phyloP scores from a whole-genome alignment of 2,888 invertebrate genomes.

The Dendrolimus houi region DNA sequence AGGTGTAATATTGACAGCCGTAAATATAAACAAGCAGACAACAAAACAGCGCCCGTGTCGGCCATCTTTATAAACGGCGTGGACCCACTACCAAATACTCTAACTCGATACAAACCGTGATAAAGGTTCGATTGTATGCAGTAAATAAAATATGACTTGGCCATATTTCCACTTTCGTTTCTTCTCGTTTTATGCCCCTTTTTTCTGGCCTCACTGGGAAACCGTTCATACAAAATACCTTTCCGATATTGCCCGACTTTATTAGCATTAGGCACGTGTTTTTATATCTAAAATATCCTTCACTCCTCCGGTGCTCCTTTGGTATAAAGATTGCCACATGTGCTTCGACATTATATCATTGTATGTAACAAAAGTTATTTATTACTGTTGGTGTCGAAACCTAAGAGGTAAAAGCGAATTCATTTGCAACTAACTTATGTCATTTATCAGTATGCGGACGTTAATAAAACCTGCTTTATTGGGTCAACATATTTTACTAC shows the following conservation, averaged over 20 bases:
- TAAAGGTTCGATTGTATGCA: conserved; percentile 74
- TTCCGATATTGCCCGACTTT: conserved; percentile 70
- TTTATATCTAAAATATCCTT: conserved; percentile 68
- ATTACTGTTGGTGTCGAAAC: conserved; percentile 36
- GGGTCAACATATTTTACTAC: conserved; percentile 3
- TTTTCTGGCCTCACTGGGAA: conserved; percentile 63
- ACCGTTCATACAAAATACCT: conserved; percentile 73
- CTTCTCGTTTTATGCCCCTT: conserved; percentile 66
- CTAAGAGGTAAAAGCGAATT: conserved; percentile 29
- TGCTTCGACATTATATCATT: conserved; percentile 48
- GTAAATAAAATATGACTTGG: conserved; percentile 76
- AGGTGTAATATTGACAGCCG: conserved; percentile 27
- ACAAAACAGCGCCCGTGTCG: conserved; percentile 29
- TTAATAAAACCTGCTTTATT: conserved; percentile 13
- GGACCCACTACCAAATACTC: conserved; percentile 47
- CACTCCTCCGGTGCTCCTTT: conserved; percentile 52
- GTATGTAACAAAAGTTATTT: conserved; percentile 48
- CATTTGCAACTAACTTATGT: conserved; percentile 31
- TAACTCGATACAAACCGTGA: conserved; percentile 67
- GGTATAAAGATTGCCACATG: conserved; percentile 59
- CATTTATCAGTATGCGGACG: conserved; percentile 19
- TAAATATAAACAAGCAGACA: conserved; percentile 40
- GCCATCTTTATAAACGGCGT: conserved; percentile 47
- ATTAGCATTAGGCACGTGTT: conserved; percentile 71
- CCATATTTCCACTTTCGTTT: conserved; percentile 73